Base-by-base conservation (phyloP, 2,797 vertebrate species). In the Propithecus perrieri region DNA sequence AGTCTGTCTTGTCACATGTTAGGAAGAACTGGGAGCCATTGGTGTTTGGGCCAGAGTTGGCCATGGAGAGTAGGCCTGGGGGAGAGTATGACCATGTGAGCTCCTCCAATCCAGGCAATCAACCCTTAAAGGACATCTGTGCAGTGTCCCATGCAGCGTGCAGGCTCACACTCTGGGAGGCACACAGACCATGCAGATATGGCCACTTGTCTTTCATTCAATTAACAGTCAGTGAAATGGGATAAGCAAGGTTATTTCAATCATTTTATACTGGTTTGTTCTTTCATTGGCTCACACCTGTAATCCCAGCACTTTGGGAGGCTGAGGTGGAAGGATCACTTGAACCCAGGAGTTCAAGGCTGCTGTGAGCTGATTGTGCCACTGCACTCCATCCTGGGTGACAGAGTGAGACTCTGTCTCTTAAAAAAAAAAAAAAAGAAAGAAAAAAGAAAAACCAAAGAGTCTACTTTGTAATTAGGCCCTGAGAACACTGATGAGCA, bases 11-110 rank as follows among this genome's bases (percentile, higher is more conserved):
- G 83, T 99, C 99, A 0, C 98, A 99, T 0, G 99, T 99, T 98
- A 99, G 98, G 98, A 99, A 99, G 98, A 99, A 99, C 99, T 99
- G 99, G 15, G 99, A 99, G 93, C 99, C 99, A 0, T 99, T 99
- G 55, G 98, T 99, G 98, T 99, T 99, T 0, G 99, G 55, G 10
- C 99, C 99, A 0, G 99, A 99, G 98, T 99, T 99, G 11, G 99
- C 99, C 99, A 99, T 99, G 5, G 99, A 99, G 24, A 99, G 98
- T 94, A 99, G 98, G 43, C 99, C 99, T 99, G 97, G 2, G 41
- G 15, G 2, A 43, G 61, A 69, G 4, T 85, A 22, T 0, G 0
- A 2, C 6, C 0, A 10, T 2, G 0, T 91, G 22, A 79, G 46
- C 14, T 26, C 17, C 76, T 55, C 50, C 15, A 7, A 14, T 22